Evolutionary conservation across 1,140 invertebrate species (phyloP).

Genomic region (Zaprionus tsacasi): DNA sequence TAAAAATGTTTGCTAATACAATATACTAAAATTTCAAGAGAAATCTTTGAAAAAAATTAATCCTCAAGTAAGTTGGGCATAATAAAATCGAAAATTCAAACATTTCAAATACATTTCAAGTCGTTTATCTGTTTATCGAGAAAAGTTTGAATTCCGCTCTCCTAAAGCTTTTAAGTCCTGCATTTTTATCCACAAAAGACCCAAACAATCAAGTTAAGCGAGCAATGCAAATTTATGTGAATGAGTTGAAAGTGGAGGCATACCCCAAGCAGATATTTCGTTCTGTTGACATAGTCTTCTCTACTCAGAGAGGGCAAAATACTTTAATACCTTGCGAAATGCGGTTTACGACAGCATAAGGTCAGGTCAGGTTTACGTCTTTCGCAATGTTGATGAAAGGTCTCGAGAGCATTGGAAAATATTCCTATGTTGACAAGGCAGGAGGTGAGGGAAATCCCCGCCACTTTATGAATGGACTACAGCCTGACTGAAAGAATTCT

Average conservation of each 20-base stretch:
- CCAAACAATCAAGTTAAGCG: not conserved
- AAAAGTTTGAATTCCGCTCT: not conserved
- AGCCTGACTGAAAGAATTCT: not conserved
- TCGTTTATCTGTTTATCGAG: not conserved
- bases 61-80: too few species aligned
- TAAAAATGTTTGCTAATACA: too few species aligned
- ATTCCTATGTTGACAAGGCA: not conserved
- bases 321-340: constrained; percentile 1
- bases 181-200: not conserved
- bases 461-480: not conserved
- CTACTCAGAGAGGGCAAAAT: not conserved
- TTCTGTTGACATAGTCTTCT: not conserved
- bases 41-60: too few species aligned
- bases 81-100: not conserved
- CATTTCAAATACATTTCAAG: not conserved
- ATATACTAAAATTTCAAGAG: too few species aligned
- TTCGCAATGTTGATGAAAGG: not conserved
- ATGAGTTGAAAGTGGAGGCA: not conserved
- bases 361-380: not conserved
- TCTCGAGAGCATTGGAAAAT: not conserved
- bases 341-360: not conserved
- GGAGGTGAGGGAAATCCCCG: not conserved
- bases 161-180: not conserved
- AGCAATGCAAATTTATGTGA: not conserved
- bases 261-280: not conserved